phyloP scores from a whole-genome alignment of 2,797 vertebrate species.

The Cryptoblepharus egeriae region DNA sequence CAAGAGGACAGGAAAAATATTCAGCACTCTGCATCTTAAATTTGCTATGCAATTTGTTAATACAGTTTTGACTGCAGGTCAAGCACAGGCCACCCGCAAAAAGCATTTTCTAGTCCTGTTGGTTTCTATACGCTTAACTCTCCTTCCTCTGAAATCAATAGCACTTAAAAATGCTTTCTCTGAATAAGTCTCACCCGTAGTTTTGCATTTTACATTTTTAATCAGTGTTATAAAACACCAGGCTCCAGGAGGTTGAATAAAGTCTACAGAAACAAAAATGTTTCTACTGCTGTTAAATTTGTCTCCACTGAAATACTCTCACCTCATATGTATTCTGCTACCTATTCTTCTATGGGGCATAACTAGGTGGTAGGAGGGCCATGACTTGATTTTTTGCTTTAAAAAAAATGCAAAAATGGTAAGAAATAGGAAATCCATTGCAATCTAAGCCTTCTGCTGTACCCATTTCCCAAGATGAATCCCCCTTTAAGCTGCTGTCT shows the following conservation, averaged over 20 bases:
- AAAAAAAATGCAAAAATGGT: too few relatives aligned
- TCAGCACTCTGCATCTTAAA: neutral
- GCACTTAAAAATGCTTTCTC: neutral
- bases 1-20: neutral
- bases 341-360: neutral
- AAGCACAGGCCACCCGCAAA: neutral
- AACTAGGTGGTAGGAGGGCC: too few relatives aligned
- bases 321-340: neutral
- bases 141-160: neutral
- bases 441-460: too few relatives aligned
- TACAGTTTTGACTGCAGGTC: neutral
- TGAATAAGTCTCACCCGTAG: neutral
- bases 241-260: neutral
- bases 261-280: slow-evolving; percentile 10
- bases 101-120: neutral
- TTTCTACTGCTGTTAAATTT: slow-evolving; percentile 45
- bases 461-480: too few relatives aligned
- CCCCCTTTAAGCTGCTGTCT: too few relatives aligned
- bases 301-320: slow-evolving; percentile 25
- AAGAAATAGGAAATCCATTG: too few relatives aligned
- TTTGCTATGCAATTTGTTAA: neutral
- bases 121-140: neutral
- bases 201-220: neutral
- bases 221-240: neutral
- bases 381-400: too few relatives aligned